Conservation (phyloP, 2,888 invertebrate genomes). For the Cheilosia urbana region DNA sequence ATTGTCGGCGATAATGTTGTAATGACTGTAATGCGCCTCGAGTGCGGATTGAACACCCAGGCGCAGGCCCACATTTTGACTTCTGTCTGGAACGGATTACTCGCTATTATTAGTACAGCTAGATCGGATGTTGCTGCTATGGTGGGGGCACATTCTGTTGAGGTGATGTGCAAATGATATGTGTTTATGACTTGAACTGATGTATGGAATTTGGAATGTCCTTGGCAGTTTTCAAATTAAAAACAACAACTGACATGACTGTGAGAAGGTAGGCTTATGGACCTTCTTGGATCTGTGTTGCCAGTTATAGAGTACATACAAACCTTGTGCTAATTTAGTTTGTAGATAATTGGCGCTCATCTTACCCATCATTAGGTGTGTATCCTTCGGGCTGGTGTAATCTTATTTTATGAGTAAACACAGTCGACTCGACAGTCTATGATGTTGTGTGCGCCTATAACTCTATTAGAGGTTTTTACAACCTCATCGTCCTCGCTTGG, state of each 20-base stretch:
- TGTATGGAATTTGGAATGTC: too few species aligned
- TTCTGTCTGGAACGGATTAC: conserved; percentile 50
- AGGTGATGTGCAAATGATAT: not conserved
- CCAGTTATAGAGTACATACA: too few species aligned
- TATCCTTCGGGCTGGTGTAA: too few species aligned
- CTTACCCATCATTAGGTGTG: too few species aligned
- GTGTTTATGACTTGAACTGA: not conserved
- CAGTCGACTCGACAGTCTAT: not conserved
- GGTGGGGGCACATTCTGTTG: not conserved
- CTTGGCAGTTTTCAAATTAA: too few species aligned
- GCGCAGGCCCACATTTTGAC: conserved; percentile 48
- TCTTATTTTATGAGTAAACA: too few species aligned
- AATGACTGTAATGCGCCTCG: conserved; percentile 39
- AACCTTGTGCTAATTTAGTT: too few species aligned
- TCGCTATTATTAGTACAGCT: conserved; percentile 3
- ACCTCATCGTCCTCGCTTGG: not conserved
- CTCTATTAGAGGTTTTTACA: not conserved
- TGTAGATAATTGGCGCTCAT: too few species aligned
- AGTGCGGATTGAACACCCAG: conserved; percentile 6
- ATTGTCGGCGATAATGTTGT: conserved; percentile 38
- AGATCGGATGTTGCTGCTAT: not conserved
- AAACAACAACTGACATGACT: too few species aligned
- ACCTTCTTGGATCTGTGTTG: too few species aligned
- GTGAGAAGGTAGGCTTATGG: too few species aligned
- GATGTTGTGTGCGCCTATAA: not conserved